phyloP scores from a whole-genome alignment of 2,113 vertebrate genomes.

The Dryoscopus gambensis region DNA sequence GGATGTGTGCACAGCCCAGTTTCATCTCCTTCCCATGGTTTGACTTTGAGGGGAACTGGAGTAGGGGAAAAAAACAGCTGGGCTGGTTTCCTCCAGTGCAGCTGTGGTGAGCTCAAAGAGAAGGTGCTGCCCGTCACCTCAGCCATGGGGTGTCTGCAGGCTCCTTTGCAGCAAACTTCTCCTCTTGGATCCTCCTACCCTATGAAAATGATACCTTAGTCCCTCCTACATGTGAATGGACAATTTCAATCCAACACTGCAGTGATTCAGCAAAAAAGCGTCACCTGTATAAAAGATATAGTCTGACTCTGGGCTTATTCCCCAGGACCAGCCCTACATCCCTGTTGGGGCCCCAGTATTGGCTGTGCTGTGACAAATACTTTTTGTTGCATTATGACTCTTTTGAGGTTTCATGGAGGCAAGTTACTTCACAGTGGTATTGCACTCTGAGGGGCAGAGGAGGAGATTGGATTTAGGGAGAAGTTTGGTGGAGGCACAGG shows the following conservation, averaged over 20 bases:
- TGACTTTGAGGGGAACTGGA: neutral
- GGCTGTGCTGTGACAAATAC: neutral
- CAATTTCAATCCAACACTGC: neutral
- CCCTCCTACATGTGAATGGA: neutral
- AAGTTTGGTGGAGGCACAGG: neutral
- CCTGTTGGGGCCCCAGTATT: neutral
- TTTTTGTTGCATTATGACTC: neutral
- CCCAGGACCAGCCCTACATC: neutral
- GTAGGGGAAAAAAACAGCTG: neutral
- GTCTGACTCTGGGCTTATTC: neutral
- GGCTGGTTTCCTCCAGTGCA: neutral
- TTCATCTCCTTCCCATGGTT: neutral
- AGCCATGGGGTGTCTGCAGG: accelerated
- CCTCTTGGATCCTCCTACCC: neutral
- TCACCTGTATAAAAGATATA: neutral
- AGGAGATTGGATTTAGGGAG: neutral
- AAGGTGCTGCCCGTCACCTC: accelerated
- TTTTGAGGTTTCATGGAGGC: neutral
- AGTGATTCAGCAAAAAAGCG: neutral
- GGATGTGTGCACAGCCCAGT: neutral
- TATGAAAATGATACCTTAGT: neutral
- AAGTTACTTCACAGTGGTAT: neutral
- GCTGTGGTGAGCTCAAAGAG: neutral
- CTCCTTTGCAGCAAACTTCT: neutral
- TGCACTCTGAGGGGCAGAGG: neutral